These are phyloP conservation scores for Ypsolopha scabrella DNA, from an alignment of 2,888 invertebrate species.

Conservation along the genomic window DNA sequence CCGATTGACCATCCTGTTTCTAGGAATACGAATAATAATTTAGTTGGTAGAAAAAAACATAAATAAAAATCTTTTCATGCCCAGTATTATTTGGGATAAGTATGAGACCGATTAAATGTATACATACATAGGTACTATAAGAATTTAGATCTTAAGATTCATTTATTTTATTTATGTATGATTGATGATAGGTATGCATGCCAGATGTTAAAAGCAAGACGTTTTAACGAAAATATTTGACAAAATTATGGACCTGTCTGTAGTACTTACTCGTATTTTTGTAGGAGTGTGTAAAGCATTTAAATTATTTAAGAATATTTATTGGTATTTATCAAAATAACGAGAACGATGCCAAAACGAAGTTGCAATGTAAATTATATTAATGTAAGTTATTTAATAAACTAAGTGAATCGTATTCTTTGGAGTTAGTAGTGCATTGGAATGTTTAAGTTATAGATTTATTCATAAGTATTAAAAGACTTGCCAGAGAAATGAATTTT, in stretches of 20 bases:
- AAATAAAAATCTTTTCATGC: conserved; percentile 11
- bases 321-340: conserved; percentile 2
- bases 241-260: too few species aligned
- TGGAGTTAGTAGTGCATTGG: not conserved
- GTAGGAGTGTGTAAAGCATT: not conserved
- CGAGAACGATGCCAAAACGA: conserved; percentile 40
- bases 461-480: conserved; percentile 20
- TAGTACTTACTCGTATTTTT: not conserved
- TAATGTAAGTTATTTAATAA: conserved; percentile 7
- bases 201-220: too few species aligned
- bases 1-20: conserved; percentile 48
- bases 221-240: too few species aligned
- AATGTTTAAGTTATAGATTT: too few species aligned
- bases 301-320: not conserved
- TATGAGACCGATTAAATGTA: too few species aligned
- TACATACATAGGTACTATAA: too few species aligned
- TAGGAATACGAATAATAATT: conserved; percentile 25
- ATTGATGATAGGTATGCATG: too few species aligned
- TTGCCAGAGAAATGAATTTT: conserved; percentile 23
- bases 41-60: conserved; percentile 24
- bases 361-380: conserved; percentile 34
- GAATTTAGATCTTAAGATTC: too few species aligned
- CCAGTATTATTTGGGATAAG: too few species aligned
- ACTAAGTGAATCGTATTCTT: not conserved
- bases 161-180: too few species aligned